Conservation (phyloP, 2,113 vertebrate species). For the Erinaceus europaeus region DNA sequence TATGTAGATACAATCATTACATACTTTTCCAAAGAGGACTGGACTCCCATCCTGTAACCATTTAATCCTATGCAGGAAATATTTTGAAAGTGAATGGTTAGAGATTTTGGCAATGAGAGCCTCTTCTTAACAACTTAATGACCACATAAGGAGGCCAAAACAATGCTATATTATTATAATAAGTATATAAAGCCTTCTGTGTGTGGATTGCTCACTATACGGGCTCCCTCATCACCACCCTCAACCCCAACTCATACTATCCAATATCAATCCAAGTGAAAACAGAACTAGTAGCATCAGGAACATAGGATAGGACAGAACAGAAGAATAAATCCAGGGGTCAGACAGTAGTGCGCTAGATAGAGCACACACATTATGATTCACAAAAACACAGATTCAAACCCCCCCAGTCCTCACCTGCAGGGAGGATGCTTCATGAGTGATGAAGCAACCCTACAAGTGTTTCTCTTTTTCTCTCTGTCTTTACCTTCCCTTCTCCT, state of each 20-base stretch:
- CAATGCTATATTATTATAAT: neutral
- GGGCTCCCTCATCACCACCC: neutral
- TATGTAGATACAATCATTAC: slow-evolving; percentile 80
- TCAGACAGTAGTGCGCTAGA: too few relatives aligned
- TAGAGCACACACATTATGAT: too few relatives aligned
- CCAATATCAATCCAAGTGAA: neutral
- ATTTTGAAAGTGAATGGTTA: neutral
- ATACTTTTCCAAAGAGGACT: slow-evolving; percentile 83
- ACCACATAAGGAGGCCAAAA: neutral
- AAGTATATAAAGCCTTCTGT: neutral
- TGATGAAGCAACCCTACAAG: too few relatives aligned
- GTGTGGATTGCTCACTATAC: neutral
- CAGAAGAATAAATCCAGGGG: too few relatives aligned
- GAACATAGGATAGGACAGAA: neutral
- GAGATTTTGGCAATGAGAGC: neutral
- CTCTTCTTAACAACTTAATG: neutral
- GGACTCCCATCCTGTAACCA: slow-evolving; percentile 84
- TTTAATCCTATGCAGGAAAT: slow-evolving; percentile 78
- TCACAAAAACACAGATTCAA: too few relatives aligned
- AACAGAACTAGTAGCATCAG: slow-evolving; percentile 31
- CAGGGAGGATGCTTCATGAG: too few relatives aligned
- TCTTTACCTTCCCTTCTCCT: too few relatives aligned
- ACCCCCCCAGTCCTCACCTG: too few relatives aligned
- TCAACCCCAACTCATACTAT: too few relatives aligned
- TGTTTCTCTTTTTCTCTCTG: too few relatives aligned